Conservation (phyloP, 2,113 vertebrate genomes). For the Megaptera novaeangliae region DNA sequence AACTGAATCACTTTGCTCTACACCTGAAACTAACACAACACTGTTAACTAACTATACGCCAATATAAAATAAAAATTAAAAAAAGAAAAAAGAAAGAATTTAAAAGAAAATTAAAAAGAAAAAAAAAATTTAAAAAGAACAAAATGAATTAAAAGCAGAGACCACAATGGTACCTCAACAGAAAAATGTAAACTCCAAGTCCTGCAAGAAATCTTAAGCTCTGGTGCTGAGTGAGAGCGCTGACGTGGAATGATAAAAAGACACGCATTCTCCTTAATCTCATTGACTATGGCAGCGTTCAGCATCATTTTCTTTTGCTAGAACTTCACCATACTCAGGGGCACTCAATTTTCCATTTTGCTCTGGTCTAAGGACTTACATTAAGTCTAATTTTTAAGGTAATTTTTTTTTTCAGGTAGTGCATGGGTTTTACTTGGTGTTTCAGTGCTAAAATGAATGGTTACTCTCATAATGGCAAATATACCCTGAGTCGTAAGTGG, state of each 20-base stretch:
- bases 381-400: neutral
- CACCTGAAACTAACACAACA: neutral
- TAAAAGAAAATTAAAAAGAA: neutral
- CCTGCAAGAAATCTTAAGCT: too few relatives aligned
- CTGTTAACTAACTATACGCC: neutral
- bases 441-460: neutral
- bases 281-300: neutral
- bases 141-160: neutral
- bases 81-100: neutral
- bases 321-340: neutral
- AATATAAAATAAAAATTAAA: neutral
- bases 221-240: neutral
- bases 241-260: neutral
- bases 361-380: neutral
- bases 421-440: neutral
- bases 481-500: neutral
- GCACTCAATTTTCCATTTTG: neutral
- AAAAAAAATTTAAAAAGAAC: neutral
- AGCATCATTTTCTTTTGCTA: neutral
- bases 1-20: neutral
- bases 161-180: neutral
- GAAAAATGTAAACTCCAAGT: neutral
- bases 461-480: neutral
- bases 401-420: neutral
- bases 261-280: accelerated